These are phyloP conservation scores for Eumaeus atala DNA, from an alignment of 1,140 invertebrate species.

Conservation along the genomic window DNA sequence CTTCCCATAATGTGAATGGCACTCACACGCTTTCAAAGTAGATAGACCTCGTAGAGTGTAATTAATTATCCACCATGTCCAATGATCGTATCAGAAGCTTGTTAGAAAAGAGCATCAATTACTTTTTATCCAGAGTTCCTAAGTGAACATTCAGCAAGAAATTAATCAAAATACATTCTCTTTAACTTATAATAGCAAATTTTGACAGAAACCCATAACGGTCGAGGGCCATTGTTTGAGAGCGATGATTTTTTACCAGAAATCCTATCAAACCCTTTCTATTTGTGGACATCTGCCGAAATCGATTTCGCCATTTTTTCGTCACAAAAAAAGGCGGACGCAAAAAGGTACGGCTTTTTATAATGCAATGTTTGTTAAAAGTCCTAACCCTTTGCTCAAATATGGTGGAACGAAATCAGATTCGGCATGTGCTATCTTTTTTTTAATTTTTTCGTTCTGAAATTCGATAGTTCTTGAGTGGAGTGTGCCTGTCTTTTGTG, in stretches of 20 bases:
- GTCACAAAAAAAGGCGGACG: slow-evolving; percentile 42
- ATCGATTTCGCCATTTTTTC: slow-evolving; percentile 68
- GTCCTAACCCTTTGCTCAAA: slow-evolving; percentile 66
- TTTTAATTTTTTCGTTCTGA: slow-evolving; percentile 44
- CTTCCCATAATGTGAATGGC: too few species aligned
- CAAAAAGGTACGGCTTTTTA: slow-evolving; percentile 61
- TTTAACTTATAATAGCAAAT: slow-evolving; percentile 54
- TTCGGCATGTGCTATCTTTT: slow-evolving; percentile 69
- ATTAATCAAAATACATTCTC: slow-evolving; percentile 34
- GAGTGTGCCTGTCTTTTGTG: slow-evolving; percentile 65
- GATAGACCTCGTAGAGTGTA: too few species aligned
- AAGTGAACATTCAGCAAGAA: slow-evolving; percentile 1
- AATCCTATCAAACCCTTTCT: slow-evolving; percentile 68
- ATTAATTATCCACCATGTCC: too few species aligned
- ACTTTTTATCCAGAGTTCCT: background rate
- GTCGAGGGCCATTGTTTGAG: slow-evolving; percentile 55
- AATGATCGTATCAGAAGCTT: too few species aligned
- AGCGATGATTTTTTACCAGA: slow-evolving; percentile 57
- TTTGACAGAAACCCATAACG: slow-evolving; percentile 62
- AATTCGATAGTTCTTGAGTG: slow-evolving; percentile 68
- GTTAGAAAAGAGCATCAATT: too few species aligned
- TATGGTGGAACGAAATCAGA: slow-evolving; percentile 60
- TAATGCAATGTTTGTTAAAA: slow-evolving; percentile 43
- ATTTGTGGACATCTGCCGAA: slow-evolving; percentile 69
- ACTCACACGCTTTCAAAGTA: too few species aligned